Evolutionary conservation across 2,797 vertebrate species (phyloP), one percentile per base, ranked within the genome.

Genomic region (Sciaenops ocellatus): DNA sequence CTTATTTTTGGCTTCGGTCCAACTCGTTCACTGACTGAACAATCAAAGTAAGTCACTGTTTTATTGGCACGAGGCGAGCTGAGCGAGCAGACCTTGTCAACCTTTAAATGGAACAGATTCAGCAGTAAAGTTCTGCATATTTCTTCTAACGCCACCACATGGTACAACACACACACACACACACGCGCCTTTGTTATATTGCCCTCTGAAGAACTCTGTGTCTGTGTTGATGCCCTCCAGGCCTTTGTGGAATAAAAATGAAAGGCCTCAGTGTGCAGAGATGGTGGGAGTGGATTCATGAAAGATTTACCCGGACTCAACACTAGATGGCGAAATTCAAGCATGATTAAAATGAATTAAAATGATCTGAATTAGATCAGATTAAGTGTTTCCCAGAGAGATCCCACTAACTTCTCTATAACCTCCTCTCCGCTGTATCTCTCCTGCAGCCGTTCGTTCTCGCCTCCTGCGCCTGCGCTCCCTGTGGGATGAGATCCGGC

Each of bases 401-500:
- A 56, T 51, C 54, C 55, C 59, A 18, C 44, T 17, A 26, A 0
- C 22, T 9, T 41, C 26, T 44, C 51, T 41, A 1, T 3, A 1
- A 24, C 50, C 50, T 22, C 41, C 42, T 1, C 66, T 42, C 34
- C 10, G 1, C 46, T 15, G 9, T n/a, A n/a, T n/a, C 48, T 16
- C n/a, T 74, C 68, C n/a, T 20, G 11, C 90, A 96, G 96, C 94
- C 1, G 95, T 96, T 30, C 95, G 91, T 2, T 91, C 97, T 78
- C 98, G 98, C 76, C 88, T 99, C 77, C 95, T 99, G 82, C 96
- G 97, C 65, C 96, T 99, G 84, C 96, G 97, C 46, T 98, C 98
- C 64, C 96, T 98, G 89, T 99, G 98, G 98, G 98, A 98, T 20
- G 98, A 99, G 94, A 99, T 99, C 95, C 98, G 97, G 79, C 95